These are phyloP conservation scores for Ashinkailepas kermadecensis DNA, from an alignment of 2,888 invertebrate genomes.

Conservation along the genomic window DNA sequence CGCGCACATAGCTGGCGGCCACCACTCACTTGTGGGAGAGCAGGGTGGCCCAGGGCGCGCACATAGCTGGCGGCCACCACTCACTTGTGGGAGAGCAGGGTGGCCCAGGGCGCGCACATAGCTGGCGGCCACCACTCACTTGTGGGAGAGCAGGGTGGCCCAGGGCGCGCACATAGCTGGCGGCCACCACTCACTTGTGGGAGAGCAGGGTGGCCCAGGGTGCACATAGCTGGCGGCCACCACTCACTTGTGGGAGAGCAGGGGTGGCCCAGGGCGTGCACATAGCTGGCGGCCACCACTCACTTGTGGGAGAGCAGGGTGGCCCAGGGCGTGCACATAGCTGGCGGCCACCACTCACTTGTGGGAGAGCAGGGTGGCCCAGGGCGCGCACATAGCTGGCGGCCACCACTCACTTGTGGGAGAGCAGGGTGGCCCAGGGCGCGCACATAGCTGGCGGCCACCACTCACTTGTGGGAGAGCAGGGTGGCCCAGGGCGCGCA, in stretches of 20 bases:
- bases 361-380: constrained; percentile 72
- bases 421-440: constrained; percentile 78
- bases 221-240: constrained; percentile 54
- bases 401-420: constrained; percentile 60
- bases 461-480: constrained; percentile 65
- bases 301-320: constrained; percentile 77
- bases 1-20: constrained; percentile 59
- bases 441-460: constrained; percentile 59
- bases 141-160: constrained; percentile 71
- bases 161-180: constrained; percentile 85
- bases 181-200: constrained; percentile 59
- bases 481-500: constrained; percentile 90
- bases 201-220: constrained; percentile 80
- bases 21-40: constrained; percentile 65
- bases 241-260: constrained; percentile 70
- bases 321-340: constrained; percentile 91
- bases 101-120: constrained; percentile 91
- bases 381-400: constrained; percentile 78
- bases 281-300: constrained; percentile 43
- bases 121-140: constrained; percentile 49
- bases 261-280: constrained; percentile 87
- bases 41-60: constrained; percentile 87
- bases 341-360: constrained; percentile 52
- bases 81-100: constrained; percentile 75
- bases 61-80: constrained; percentile 45